Conservation (phyloP, 2,888 invertebrate species). For the Agrotis ipsilon region DNA sequence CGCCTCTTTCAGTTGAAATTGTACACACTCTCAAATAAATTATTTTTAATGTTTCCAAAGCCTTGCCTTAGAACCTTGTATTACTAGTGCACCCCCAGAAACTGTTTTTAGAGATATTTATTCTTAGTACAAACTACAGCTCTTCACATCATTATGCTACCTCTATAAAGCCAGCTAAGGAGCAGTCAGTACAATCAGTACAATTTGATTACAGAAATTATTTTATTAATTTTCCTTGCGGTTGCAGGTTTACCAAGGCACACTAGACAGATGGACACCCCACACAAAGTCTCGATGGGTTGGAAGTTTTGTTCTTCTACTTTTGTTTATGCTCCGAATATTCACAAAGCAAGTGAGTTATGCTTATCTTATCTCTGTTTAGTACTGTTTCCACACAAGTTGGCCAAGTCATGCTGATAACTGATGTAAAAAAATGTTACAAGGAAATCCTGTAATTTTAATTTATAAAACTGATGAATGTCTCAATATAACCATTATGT, state of each 20-base stretch:
- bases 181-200: neutral
- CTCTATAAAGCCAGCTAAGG: neutral
- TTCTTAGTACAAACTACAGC: neutral
- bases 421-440: conserved; percentile 10
- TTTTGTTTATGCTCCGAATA: conserved; percentile 95
- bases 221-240: conserved; percentile 9
- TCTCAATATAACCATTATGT: too few relatives aligned
- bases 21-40: neutral
- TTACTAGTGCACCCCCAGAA: neutral
- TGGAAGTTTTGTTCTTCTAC: conserved; percentile 93
- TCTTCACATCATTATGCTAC: neutral
- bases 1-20: neutral
- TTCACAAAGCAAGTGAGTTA: conserved; percentile 94
- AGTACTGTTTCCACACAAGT: conserved; percentile 40
- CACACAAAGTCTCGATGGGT: conserved; percentile 95
- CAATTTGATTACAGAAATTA: neutral
- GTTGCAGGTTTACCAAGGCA: conserved; percentile 94
- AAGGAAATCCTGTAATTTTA: conserved; percentile 19
- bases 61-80: neutral
- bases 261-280: conserved; percentile 97
- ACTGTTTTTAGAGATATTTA: neutral
- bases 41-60: neutral
- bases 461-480: neutral
- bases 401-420: conserved; percentile 35
- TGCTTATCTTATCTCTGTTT: conserved; percentile 55